Evolutionary conservation across 2,797 vertebrate species (phyloP).

Genomic region (Spinus pinus): DNA sequence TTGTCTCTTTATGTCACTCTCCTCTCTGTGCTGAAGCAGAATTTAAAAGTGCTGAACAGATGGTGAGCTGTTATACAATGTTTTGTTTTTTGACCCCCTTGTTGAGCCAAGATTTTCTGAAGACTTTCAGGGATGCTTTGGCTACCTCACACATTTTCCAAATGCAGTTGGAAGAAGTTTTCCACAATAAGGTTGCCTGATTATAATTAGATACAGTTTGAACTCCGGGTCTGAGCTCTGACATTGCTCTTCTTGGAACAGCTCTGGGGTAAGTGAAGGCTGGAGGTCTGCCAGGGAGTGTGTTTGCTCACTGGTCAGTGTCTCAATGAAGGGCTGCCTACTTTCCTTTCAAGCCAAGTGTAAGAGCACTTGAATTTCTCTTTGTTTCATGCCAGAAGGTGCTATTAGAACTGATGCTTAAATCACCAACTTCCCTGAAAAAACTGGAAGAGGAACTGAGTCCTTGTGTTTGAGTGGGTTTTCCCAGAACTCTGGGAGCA

Average conservation of each 20-base stretch:
- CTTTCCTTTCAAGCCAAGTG: neutral
- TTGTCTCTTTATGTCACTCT: constrained; percentile 47
- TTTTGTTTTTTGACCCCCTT: constrained; percentile 30
- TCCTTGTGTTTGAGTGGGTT: neutral
- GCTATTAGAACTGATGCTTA: neutral
- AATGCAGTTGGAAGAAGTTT: constrained; percentile 17
- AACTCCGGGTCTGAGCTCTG: neutral
- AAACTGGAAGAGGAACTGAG: neutral
- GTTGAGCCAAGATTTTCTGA: neutral
- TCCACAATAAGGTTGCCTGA: neutral
- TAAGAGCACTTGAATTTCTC: neutral
- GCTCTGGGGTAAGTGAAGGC: neutral
- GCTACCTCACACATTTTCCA: constrained; percentile 32
- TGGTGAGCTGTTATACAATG: neutral
- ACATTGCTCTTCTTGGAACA: neutral
- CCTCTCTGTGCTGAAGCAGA: constrained; percentile 1
- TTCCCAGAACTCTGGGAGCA: neutral
- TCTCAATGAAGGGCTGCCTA: neutral
- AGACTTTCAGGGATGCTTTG: constrained; percentile 37
- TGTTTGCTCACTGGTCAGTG: neutral
- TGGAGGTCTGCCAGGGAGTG: neutral
- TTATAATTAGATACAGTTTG: constrained; percentile 3
- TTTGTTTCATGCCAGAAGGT: neutral
- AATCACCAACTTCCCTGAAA: neutral
- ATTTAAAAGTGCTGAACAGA: constrained; percentile 41